A percentile compares a stretch with the other conserved stretches of the same genome.
Evolutionary conservation across 2,888 invertebrate genomes (phyloP).

Genomic region (Meiosimyza platycephala): DNA sequence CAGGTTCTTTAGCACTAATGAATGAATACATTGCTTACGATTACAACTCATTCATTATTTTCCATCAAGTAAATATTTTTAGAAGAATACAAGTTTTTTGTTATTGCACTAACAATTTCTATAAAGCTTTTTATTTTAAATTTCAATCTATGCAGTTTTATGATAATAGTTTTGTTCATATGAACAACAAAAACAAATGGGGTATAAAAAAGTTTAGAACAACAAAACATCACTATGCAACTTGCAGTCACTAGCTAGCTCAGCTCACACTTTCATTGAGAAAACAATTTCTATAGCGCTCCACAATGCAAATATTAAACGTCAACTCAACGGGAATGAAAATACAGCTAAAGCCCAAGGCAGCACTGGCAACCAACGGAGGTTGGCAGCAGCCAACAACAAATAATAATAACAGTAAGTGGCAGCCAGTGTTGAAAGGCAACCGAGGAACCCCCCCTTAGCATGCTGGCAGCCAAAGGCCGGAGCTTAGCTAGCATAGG

Average conservation of each 20-base stretch:
- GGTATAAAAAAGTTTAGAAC: background rate
- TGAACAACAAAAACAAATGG: no score
- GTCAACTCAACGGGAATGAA: constrained; percentile 10
- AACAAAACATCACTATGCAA: constrained; percentile 20
- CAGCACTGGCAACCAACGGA: constrained; percentile 3
- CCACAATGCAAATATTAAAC: constrained; percentile 5
- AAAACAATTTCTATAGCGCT: constrained; percentile 32
- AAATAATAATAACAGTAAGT: constrained; percentile 2
- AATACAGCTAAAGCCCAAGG: constrained; percentile 10
- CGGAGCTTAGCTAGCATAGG: constrained; percentile 14
- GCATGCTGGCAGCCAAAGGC: constrained; percentile 2
- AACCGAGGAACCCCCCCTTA: background rate
- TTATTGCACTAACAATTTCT: no score
- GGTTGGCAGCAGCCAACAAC: background rate
- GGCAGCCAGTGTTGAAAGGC: background rate
- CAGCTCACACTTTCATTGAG: constrained; percentile 48
- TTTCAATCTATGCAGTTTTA: no score
- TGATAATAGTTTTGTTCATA: no score
- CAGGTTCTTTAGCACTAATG: no score
- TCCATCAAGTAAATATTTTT: no score
- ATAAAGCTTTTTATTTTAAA: no score
- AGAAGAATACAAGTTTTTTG: no score
- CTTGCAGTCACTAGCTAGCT: background rate
- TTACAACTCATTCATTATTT: no score
- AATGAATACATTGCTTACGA: no score